phyloP scores from a whole-genome alignment of 1,140 invertebrate genomes.

The Diuraphis noxia region DNA sequence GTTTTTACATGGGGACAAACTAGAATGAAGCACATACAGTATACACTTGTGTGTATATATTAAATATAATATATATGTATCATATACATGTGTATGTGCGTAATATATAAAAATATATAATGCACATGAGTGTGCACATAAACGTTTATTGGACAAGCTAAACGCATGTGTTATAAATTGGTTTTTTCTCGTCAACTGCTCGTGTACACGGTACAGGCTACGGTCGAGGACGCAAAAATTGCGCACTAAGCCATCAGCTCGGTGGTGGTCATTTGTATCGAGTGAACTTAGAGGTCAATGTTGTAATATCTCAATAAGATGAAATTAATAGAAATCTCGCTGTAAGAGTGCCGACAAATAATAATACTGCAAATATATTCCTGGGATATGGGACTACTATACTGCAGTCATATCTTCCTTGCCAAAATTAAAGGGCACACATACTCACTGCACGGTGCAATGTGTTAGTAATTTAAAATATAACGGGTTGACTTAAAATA shows the following conservation, averaged over 20 bases:
- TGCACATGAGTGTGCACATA: not conserved
- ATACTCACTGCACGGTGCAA: not conserved
- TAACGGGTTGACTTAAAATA: not conserved
- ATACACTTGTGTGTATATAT: not conserved
- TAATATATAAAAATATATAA: conserved; percentile 28
- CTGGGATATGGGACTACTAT: not conserved
- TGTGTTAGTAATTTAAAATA: not conserved
- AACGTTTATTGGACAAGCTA: conserved; percentile 30
- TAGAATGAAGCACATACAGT: conserved; percentile 39
- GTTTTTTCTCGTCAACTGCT: conserved; percentile 39
- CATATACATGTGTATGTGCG: not conserved
- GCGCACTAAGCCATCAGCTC: conserved; percentile 34
- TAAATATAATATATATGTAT: not conserved
- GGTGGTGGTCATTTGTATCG: conserved; percentile 7
- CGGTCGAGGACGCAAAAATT: conserved; percentile 25
- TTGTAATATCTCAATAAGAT: conserved; percentile 32
- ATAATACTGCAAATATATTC: conserved; percentile 5
- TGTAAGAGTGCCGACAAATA: conserved; percentile 23
- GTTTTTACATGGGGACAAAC: conserved; percentile 48
- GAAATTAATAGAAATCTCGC: conserved; percentile 37
- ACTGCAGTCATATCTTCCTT: not conserved
- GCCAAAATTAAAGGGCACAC: not conserved
- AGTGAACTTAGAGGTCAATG: conserved; percentile 8
- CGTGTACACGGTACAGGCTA: not conserved
- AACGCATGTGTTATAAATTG: conserved; percentile 49